Base-by-base conservation (phyloP, 2,113 vertebrate species). In the Oreocharis arfaki region DNA sequence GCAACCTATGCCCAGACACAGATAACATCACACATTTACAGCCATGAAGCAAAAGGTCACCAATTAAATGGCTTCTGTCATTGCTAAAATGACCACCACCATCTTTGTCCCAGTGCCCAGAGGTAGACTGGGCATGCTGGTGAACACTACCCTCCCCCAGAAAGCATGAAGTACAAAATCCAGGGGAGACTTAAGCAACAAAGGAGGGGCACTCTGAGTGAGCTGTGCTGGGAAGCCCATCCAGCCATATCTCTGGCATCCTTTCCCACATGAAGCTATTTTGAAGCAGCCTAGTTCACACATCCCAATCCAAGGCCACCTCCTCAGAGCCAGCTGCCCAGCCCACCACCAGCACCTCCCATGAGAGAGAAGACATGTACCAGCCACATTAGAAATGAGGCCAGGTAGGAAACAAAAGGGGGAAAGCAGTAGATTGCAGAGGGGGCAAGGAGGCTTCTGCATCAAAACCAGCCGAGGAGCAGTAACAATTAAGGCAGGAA, bases 241-340 rank as follows among this genome's bases (percentile, higher is more conserved):
- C 26, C 41, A 71, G 42, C 13, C 1, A 0, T 2, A 0, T 6
- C 49, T 50, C 44, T 33, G 26, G 17, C 11, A 28, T 7, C 9
- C 55, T 71, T 67, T 68, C 26, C 57, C 33, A 39, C 13, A 2
- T 1, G 2, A 42, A 46, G 32, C 23, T 55, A 10, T 35, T 78
- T 13, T 39, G 21, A 52, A 44, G 60, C 28, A 71, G 52, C n/a
- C 56, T 13, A 2, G 37, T 15, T 76, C 9, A 3, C 32, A 39
- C 12, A 71, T 17, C 4, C 28, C 6, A 1, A 5, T 18, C 50
- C 61, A 44, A 75, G 33, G 39, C 42, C 52, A 53, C 18, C 26
- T 77, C 22, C 61, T 35, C 22, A 6, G 17, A 68, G 16, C 28
- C 63, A 77, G 63, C 28, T 59, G 28, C 64, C 55, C 69, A 56